Evolutionary conservation across 2,797 vertebrate genomes (phyloP), one percentile per base, ranked within the genome.

Genomic region (Tympanoctomys barrerae): DNA sequence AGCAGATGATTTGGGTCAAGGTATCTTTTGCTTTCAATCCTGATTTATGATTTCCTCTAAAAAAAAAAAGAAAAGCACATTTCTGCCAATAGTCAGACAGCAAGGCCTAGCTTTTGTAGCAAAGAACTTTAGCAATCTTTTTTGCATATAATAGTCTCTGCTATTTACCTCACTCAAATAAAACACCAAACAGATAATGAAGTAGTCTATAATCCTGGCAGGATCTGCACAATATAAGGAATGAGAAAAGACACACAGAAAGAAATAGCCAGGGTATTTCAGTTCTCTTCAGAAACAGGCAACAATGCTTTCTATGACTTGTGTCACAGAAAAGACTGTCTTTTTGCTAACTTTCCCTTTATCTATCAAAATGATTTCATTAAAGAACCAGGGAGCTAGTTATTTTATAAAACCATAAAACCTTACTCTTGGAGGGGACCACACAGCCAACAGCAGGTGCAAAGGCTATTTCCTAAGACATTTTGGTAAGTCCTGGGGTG

Each of bases 1-100:
- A 14, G 22, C 18, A 3, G 18, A 97, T 97, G 81, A 70, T 7
- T 31, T 93, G 57, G 62, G 83, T 96, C 96, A 96, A 97, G 94
- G 42, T 49, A 31, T 57, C 90, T 90, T 97, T 97, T 95, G 80
- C 59, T 54, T 77, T 92, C 90, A 80, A 88, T 97, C 94, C 28
- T 95, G 88, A 97, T 97, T 87, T 95, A 95, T 57, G 59, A 36
- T 96, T 97, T 96, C 95, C 91, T 97, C 87, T 94, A 96, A 94
- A 90, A 52, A 96, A 97, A 97, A 93, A 89, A 52, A n/a, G n/a
- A 96, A 97, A 97, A 93, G 52, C 59, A 94, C 89, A 93, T 71
- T 95, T 87, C 94, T 61, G 77, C 79, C 95, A 97, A 93, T 52
- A 96, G 96, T n/a, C 33, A 68, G 77, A 42, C 91, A 95, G 78